Percentiles rank a stretch among this genome's conserved stretches.
phyloP scores from a whole-genome alignment of 2,113 vertebrate genomes.

The Odobenus rosmarus region DNA sequence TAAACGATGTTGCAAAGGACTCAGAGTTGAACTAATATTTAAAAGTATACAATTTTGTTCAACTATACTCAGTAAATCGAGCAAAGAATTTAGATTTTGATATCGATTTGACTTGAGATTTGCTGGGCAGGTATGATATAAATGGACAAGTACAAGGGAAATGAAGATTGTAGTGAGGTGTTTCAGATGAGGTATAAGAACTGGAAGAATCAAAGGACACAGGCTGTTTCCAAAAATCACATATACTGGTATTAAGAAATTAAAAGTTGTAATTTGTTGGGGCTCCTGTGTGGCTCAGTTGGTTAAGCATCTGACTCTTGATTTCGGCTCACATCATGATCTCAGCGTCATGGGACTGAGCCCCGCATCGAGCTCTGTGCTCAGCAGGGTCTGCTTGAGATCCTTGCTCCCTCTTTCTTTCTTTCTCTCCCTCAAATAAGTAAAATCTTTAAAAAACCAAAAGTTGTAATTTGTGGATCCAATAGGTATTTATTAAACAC shows the following conservation, averaged over 20 bases:
- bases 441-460: neutral
- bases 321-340: neutral
- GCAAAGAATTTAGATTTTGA: slow-evolving; percentile 33
- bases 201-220: neutral
- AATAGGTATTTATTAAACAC: neutral
- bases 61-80: neutral
- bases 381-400: neutral
- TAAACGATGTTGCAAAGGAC: neutral
- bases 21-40: neutral
- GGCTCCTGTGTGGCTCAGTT: neutral
- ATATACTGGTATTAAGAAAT: neutral
- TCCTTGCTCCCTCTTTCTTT: neutral
- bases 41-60: neutral
- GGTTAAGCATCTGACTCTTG: neutral
- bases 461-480: neutral
- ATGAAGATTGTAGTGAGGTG: neutral
- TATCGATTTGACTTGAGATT: neutral
- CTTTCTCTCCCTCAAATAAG: neutral
- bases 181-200: neutral
- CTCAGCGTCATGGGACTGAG: neutral
- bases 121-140: neutral
- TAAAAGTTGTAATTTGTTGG: neutral
- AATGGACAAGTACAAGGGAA: neutral
- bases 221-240: neutral
- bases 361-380: neutral